Evolutionary conservation across 2,113 vertebrate species (phyloP).

Genomic region (Brachyhypopomus occidentalis): DNA sequence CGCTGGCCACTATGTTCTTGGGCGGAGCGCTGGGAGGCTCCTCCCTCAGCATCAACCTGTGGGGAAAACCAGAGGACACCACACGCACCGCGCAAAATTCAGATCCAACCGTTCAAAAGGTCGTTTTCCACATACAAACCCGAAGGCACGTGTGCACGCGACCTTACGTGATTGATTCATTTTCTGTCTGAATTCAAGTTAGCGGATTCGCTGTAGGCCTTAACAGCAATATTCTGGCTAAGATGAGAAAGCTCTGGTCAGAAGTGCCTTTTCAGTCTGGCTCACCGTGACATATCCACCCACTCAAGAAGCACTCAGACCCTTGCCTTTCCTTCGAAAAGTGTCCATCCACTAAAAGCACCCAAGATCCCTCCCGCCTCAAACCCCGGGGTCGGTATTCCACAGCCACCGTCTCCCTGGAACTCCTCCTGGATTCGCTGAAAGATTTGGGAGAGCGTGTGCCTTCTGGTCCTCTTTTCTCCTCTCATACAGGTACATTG

Average conservation of each 20-base stretch:
- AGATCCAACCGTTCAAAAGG: not conserved
- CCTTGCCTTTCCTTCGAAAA: constrained; percentile 6
- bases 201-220: constrained; percentile 5
- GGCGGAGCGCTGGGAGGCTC: constrained; percentile 93
- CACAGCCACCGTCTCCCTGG: not conserved
- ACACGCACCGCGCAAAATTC: not conserved
- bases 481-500: not conserved
- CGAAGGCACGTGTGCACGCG: not conserved
- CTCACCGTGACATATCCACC: constrained; percentile 38
- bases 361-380: constrained; percentile 3
- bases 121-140: constrained; percentile 16
- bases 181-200: not conserved
- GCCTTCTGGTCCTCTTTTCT: not conserved
- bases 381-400: constrained; percentile 8
- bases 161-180: constrained; percentile 29
- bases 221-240: constrained; percentile 8
- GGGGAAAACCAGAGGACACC: not conserved
- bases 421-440: not conserved
- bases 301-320: constrained; percentile 51
- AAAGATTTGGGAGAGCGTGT: constrained; percentile 9
- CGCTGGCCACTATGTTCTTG: constrained; percentile 94
- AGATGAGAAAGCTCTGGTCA: constrained; percentile 40
- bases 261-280: constrained; percentile 44
- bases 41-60: constrained; percentile 89
- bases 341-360: constrained; percentile 17